Evolutionary conservation across 2,888 invertebrate genomes (phyloP).

Genomic region (Zygogramma bicolorata): DNA sequence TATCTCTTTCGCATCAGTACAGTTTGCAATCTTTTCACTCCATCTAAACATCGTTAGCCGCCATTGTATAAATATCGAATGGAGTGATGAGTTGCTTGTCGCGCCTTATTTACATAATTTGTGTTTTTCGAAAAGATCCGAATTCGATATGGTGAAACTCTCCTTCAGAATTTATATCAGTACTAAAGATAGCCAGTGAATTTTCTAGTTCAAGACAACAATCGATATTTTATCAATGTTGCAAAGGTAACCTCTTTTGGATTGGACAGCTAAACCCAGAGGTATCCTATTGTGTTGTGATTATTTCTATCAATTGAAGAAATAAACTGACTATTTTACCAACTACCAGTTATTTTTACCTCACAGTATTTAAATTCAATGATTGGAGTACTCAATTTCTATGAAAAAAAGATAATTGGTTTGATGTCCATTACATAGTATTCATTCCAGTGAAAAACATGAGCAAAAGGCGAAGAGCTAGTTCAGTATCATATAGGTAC

Average conservation of each 20-base stretch:
- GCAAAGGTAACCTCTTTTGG: conserved; percentile 47
- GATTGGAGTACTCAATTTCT: not conserved
- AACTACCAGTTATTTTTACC: not conserved
- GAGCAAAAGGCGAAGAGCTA: conserved; percentile 86
- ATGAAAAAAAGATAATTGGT: not conserved
- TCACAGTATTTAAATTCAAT: not conserved
- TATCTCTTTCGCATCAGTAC: conserved; percentile 23
- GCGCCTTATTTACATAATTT: conserved; percentile 53
- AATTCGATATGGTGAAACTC: conserved; percentile 31
- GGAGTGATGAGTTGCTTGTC: conserved; percentile 52
- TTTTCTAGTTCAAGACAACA: conserved; percentile 22
- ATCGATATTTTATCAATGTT: conserved; percentile 38
- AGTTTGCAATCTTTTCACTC: conserved; percentile 42
- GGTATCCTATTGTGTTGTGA: conserved; percentile 36
- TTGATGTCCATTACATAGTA: not conserved
- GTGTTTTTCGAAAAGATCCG: conserved; percentile 41
- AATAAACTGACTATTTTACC: not conserved
- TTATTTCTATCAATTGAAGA: conserved; percentile 20
- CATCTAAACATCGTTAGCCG: conserved; percentile 64
- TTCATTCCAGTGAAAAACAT: conserved; percentile 63
- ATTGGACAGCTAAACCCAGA: conserved; percentile 29
- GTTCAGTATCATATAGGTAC: conserved; percentile 84
- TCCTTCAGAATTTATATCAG: conserved; percentile 29
- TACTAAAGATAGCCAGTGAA: conserved; percentile 30
- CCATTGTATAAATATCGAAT: conserved; percentile 54